Evolutionary conservation across 2,797 vertebrate species (phyloP), one percentile per base, ranked within the genome.

Genomic region (Lateolabrax maculatus): DNA sequence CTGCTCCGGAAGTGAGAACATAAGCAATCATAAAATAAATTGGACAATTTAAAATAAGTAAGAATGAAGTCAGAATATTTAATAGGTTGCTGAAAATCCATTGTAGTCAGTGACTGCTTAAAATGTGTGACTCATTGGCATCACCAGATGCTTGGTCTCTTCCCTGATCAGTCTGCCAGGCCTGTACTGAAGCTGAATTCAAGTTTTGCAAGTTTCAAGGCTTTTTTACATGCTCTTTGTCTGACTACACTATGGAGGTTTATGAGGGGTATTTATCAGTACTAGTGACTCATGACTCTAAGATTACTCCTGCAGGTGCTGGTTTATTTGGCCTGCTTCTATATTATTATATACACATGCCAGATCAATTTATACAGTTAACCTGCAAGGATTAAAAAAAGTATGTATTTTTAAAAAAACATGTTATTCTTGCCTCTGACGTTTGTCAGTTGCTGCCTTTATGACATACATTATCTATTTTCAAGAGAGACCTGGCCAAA

Each of bases 171-270:
- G 44, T n/a, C 37, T 65, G 15, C 44, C 31, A 77, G 37, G 57
- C 39, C n/a, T 36, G 25, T 13, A 18, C 23, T 63, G 11, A 43
- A 46, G 51, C 51, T 27, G 36, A 60, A 51, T 66, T 43, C 27
- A 64, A 23, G 36, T 62, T 19, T 43, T 34, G 27, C 37, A 12
- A 46, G 37, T 69, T 53, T 44, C 2, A 0, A 25, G 25, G 15
- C 19, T 44, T 61, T 77, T 57, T 57, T n/a, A n/a, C n/a, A n/a
- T n/a, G n/a, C n/a, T n/a, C 39, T 61, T 46, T 23, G 46, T 52
- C 25, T 34, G 21, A 25, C 27, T 19, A 37, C 46, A 61, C 56
- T 62, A 48, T 62, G 48, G 57, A 69, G 41, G 21, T 55, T 53
- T 52, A 5, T 52, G n/a, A 44, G n/a, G 3, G 36, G 58, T 65